A percentile compares a stretch with the other conserved stretches of the same genome.
Evolutionary conservation across 2,113 vertebrate genomes (phyloP).

Genomic region (Agapornis roseicollis): DNA sequence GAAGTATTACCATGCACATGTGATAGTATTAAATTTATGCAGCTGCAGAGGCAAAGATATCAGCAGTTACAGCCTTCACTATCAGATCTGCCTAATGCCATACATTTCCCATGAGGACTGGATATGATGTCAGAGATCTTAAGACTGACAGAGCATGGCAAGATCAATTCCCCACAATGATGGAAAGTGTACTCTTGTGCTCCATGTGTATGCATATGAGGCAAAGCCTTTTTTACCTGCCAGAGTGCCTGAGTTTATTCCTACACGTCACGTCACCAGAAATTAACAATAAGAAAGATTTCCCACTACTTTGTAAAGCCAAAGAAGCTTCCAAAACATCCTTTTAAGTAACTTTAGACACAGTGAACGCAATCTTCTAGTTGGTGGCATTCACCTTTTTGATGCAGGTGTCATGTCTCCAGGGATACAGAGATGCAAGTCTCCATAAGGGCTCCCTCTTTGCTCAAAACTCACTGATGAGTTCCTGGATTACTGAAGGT

Average conservation of each 20-base stretch:
- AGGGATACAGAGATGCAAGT: neutral
- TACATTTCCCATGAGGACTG: neutral
- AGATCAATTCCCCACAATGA: neutral
- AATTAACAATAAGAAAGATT: neutral
- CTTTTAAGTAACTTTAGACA: neutral
- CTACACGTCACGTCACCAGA: neutral
- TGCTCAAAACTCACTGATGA: neutral
- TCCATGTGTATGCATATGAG: fast-evolving
- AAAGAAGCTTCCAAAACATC: neutral
- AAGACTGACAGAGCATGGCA: neutral
- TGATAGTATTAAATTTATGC: neutral
- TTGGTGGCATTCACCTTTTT: neutral
- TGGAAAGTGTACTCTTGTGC: neutral
- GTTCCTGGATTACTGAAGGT: neutral
- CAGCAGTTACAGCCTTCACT: neutral
- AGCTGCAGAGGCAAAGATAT: neutral
- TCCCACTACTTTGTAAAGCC: neutral
- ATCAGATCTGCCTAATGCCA: neutral
- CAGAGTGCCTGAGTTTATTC: neutral
- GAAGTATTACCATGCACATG: neutral
- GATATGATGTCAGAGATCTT: neutral
- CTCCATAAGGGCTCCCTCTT: neutral
- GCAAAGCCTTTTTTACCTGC: neutral
- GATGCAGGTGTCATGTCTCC: neutral
- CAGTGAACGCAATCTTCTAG: neutral